Conservation (phyloP, 2,888 invertebrate species). For the Copidosoma aretas region DNA sequence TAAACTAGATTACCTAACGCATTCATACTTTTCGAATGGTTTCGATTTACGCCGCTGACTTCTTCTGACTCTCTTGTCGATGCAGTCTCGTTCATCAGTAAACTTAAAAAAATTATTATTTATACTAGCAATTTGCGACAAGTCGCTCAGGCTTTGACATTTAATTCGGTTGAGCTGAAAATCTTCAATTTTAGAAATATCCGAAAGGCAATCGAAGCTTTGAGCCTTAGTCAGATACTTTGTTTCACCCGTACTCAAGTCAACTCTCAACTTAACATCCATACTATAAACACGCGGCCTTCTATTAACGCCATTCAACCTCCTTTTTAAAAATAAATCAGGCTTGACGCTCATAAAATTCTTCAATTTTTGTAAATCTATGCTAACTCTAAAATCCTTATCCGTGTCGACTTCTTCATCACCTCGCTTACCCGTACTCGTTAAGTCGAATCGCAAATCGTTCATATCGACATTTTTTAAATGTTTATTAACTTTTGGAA, state of each 20-base stretch:
- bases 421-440: constrained; percentile 13
- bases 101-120: constrained; percentile 6
- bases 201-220: constrained; percentile 34
- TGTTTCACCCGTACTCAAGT: constrained; percentile 18
- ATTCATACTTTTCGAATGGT: constrained; percentile 34
- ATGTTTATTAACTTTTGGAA: constrained; percentile 32
- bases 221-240: constrained; percentile 34
- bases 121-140: constrained; percentile 18
- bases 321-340: constrained; percentile 42
- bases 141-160: constrained; percentile 28
- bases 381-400: constrained; percentile 51
- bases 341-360: constrained; percentile 47
- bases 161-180: not conserved
- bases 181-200: constrained; percentile 3
- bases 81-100: constrained; percentile 34
- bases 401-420: constrained; percentile 6
- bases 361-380: constrained; percentile 53
- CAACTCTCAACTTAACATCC: constrained; percentile 31
- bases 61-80: constrained; percentile 26
- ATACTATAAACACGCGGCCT: constrained; percentile 22
- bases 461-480: constrained; percentile 34
- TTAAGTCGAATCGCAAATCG: constrained; percentile 22
- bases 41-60: constrained; percentile 25
- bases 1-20: constrained; percentile 32
- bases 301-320: constrained; percentile 8